Evolutionary conservation across 2,797 vertebrate genomes (phyloP), one percentile per base, ranked within the genome.

Genomic region (Ibycter americanus): DNA sequence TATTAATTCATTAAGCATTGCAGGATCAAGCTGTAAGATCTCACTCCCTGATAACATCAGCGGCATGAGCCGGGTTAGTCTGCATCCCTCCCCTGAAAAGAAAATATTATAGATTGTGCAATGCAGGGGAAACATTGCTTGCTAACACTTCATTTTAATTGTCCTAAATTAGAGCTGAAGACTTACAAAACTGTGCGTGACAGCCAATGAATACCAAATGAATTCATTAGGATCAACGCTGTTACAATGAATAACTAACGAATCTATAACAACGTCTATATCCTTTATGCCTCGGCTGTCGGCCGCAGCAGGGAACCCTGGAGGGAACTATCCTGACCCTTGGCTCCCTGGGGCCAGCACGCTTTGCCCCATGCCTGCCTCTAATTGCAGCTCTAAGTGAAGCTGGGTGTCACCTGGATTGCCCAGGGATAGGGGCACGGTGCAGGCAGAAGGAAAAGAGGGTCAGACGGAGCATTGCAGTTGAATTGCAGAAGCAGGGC

Each of bases 111-210:
- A 96, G 90, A 96, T 94, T 92, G 96, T 97, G 97, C 96, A 95
- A 91, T 70, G 22, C 80, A 76, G 88, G 90, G 91, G 95, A 97
- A 98, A 97, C 87, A 83, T 95, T 94, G 93, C 97, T 98, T 96
- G 95, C 97, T 97, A 97, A 97, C 96, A 95, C 95, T 98, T 98
- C 96, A 96, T 98, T 97, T 97, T 97, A 97, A 98, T 97, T 97
- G 97, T 98, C 97, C 96, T 96, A 97, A 97, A 98, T 98, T 98
- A 97, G 94, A 97, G 96, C 70, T 97, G 97, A 97, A 98, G 97
- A 97, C 96, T 96, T 96, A 97, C 92, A 97, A 96, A 97, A 97
- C 87, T 95, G 91, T 56, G 29, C 4, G 58, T 97, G 96, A 97
- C 95, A 98, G 95, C 88, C 97, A 96, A 91, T 95, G 96, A 97